Percentiles rank a stretch among this genome's conserved stretches.
phyloP scores from a whole-genome alignment of 2,797 vertebrate genomes.

The Manis javanica region DNA sequence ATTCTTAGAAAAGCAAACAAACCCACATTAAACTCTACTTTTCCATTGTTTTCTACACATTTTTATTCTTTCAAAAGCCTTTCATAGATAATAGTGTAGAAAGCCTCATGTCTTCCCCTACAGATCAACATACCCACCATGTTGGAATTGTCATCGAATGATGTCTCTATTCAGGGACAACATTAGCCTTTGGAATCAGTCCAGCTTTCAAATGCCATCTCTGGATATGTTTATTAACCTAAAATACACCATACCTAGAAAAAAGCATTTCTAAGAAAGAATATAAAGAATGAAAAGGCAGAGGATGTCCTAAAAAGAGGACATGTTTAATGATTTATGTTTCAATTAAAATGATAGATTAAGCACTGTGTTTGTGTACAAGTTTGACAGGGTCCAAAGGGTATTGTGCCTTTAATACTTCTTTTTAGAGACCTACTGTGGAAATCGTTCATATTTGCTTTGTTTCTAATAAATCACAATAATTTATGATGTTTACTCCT shows the following conservation, averaged over 20 bases:
- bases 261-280: conserved; percentile 12
- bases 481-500: not conserved
- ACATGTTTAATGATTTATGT: not conserved
- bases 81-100: not conserved
- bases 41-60: not conserved
- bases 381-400: not conserved
- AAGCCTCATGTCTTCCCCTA: not conserved
- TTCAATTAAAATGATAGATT: not conserved
- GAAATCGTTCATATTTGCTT: not conserved
- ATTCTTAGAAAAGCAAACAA: not conserved
- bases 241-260: conserved; percentile 16
- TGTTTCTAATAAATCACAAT: not conserved
- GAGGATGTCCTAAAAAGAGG: not conserved
- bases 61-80: not conserved
- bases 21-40: not conserved
- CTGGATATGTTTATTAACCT: not conserved
- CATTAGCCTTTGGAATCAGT: not conserved
- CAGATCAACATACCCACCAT: not conserved
- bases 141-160: not conserved
- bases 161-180: not conserved
- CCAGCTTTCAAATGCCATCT: not conserved
- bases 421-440: not conserved
- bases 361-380: not conserved
- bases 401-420: not conserved
- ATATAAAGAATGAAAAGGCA: not conserved